Base-by-base conservation (phyloP, 2,113 vertebrate genomes). In the Columbina picui region DNA sequence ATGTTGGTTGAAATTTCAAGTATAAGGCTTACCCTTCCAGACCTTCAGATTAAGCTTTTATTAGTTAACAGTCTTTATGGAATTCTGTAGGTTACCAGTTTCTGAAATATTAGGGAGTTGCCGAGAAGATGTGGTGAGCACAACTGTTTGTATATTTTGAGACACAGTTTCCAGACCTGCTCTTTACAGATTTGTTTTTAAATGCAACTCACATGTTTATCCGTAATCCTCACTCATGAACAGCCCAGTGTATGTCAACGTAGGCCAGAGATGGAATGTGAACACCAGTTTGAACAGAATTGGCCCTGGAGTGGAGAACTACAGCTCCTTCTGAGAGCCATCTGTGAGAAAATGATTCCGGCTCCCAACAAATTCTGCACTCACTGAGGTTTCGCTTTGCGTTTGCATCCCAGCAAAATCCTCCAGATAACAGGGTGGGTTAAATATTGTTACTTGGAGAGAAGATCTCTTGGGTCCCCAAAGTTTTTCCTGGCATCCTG, bases 291-390 rank as follows among this genome's bases (percentile, higher is more conserved):
- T 69, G 22, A 71, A 17, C 14, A 68, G 61, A 91, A 60, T 25
- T 64, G 67, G 65, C 69, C 74, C 22, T 38, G 65, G 52, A 78
- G 17, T 55, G 34, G 73, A 77, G 45, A 89, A 29, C 39, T 94
- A 18, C 47, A 91, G 52, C 64, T 94, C 84, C 89, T 92, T 69
- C 59, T 77, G 79, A 94, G 85, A 68, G 32, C 94, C 79, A 68
- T 93, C 85, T 96, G 82, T 85, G 79, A 79, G 67, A 68, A 84
- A 70, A 53, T 0, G 0, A 38, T 92, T 94, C 65, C 39, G 69
- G n/a, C 67, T 94, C 61, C 34, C 55, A 68, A 2, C n/a, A 52
- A 60, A 92, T 75, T 50, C 49, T 73, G 21, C 59, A 7, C 56
- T 84, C 2, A 0, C 36, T 6, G 20, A 80, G 71, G 49, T 57